These are phyloP conservation scores for Lacerta agilis DNA, from an alignment of 2,797 vertebrate species.

Conservation along the genomic window DNA sequence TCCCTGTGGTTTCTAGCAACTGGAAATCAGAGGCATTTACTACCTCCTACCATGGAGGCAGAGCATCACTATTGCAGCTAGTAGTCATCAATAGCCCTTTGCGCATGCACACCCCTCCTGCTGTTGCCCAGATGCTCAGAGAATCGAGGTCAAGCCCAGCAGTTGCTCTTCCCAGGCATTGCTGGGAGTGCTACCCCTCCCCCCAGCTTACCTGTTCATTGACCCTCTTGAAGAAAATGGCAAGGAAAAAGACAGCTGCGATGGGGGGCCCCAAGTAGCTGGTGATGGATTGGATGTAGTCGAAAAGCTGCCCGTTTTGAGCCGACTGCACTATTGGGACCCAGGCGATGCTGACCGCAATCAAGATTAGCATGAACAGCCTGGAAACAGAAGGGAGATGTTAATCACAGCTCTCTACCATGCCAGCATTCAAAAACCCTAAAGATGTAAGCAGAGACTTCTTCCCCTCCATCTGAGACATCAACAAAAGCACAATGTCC, in stretches of 20 bases:
- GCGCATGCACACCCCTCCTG: too few relatives aligned
- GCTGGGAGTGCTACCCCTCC: neutral
- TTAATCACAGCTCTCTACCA: neutral
- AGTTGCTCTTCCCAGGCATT: neutral
- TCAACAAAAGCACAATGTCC: too few relatives aligned
- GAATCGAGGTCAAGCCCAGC: too few relatives aligned
- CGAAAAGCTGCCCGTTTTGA: constrained; percentile 92
- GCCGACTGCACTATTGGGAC: constrained; percentile 89
- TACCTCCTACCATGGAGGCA: too few relatives aligned
- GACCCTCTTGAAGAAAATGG: constrained; percentile 88
- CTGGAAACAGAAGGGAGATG: constrained; percentile 72
- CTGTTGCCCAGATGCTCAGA: too few relatives aligned
- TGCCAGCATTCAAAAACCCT: neutral
- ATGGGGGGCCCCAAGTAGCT: constrained; percentile 91
- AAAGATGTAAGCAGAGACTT: too few relatives aligned
- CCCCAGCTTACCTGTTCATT: constrained; percentile 82
- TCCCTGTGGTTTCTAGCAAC: too few relatives aligned
- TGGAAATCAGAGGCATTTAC: too few relatives aligned
- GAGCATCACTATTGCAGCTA: too few relatives aligned
- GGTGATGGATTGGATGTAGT: constrained; percentile 91
- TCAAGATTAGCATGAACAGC: constrained; percentile 87
- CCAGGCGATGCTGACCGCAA: constrained; percentile 92
- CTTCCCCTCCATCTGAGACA: too few relatives aligned
- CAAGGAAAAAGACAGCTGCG: constrained; percentile 87
- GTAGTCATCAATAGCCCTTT: too few relatives aligned